A percentile compares a stretch with the other conserved stretches of the same genome.
These are phyloP conservation scores for Mesitornis unicolor DNA, from an alignment of 2,113 vertebrate species.

Conservation along the genomic window DNA sequence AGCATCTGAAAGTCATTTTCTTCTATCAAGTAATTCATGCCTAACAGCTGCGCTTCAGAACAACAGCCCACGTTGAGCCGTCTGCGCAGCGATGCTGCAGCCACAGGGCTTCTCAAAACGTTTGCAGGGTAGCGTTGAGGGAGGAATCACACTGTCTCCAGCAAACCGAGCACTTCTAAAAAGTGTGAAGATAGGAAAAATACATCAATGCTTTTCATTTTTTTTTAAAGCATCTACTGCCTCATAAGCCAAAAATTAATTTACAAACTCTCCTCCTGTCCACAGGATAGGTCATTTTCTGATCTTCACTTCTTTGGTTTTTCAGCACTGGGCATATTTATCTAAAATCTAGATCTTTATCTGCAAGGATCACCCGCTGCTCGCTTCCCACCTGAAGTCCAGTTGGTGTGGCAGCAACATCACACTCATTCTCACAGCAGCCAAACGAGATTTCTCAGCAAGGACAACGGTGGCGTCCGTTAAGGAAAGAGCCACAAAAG, in stretches of 20 bases:
- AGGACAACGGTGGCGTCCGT: fast-evolving
- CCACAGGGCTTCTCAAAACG: neutral
- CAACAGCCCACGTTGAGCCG: neutral
- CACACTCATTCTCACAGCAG: neutral
- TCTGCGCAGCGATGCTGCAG: neutral
- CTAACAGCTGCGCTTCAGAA: neutral
- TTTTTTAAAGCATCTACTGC: neutral
- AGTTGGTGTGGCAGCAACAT: fast-evolving
- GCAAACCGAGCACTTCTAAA: neutral
- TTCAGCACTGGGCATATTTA: neutral
- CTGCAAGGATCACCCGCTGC: neutral
- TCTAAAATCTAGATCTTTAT: neutral
- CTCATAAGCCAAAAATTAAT: neutral
- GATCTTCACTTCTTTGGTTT: neutral
- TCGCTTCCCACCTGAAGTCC: neutral
- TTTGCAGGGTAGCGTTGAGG: fast-evolving
- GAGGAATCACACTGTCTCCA: neutral
- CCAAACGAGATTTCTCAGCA: fast-evolving
- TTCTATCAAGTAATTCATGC: neutral
- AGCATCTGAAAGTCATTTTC: neutral
- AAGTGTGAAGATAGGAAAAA: neutral
- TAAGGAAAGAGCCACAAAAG: neutral
- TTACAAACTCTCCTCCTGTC: neutral
- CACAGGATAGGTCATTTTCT: neutral
- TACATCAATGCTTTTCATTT: neutral